Evolutionary conservation across 2,797 vertebrate genomes (phyloP).

Genomic region (Pangasius krempfi): DNA sequence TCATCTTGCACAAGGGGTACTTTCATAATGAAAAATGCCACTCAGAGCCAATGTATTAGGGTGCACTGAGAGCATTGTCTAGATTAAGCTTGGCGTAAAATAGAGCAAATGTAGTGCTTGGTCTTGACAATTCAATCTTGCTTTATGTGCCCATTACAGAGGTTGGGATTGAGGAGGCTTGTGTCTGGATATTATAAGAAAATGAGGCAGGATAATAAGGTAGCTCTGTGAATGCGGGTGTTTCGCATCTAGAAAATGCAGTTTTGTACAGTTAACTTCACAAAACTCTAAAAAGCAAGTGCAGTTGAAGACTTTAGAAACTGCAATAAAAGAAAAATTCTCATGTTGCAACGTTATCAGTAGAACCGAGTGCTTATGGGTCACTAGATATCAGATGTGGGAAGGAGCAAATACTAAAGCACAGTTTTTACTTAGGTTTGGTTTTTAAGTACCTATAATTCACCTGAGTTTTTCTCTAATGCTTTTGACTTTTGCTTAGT

Average conservation of each 20-base stretch:
- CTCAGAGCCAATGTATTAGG: conserved; percentile 13
- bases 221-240: background rate
- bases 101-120: conserved; percentile 33
- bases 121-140: conserved; percentile 32
- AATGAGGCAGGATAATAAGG: background rate
- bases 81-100: conserved; percentile 37
- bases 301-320: background rate
- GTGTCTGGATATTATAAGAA: conserved; percentile 13
- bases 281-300: background rate
- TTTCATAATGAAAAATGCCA: conserved; percentile 51
- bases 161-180: background rate
- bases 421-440: background rate
- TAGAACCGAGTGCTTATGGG: background rate
- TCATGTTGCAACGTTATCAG: background rate
- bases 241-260: conserved; percentile 3
- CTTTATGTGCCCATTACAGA: conserved; percentile 34
- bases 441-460: background rate
- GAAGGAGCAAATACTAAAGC: background rate
- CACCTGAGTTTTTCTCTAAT: background rate
- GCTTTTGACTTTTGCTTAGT: background rate
- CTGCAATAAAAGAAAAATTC: background rate
- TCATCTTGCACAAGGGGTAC: conserved; percentile 35
- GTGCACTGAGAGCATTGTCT: conserved; percentile 25
- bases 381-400: background rate
- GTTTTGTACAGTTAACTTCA: background rate